Conservation (phyloP, 2,888 invertebrate genomes). For the Iselma pallidipennis region DNA sequence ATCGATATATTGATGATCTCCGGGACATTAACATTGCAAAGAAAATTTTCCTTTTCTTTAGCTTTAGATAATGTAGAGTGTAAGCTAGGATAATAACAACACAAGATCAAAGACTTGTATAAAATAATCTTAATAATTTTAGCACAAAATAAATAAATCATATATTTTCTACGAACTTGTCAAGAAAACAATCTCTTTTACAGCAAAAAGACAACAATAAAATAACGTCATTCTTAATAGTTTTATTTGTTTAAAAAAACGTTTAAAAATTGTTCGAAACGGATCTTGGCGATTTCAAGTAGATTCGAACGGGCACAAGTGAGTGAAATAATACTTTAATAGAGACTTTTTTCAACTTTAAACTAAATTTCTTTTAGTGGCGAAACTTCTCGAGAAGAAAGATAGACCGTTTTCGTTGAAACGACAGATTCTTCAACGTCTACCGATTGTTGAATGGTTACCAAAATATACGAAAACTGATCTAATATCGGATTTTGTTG, state of each 20-base stretch:
- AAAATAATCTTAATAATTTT: not conserved
- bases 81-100: too few relatives aligned
- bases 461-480: slow-evolving; percentile 68
- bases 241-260: slow-evolving; percentile 10
- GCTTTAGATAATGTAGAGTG: too few relatives aligned
- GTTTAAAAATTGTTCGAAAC: slow-evolving; percentile 10
- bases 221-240: slow-evolving; percentile 4
- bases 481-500: slow-evolving; percentile 80
- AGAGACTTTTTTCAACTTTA: not conserved
- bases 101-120: not conserved
- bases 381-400: slow-evolving; percentile 3
- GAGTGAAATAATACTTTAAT: slow-evolving; percentile 2
- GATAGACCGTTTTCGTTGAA: slow-evolving; percentile 3
- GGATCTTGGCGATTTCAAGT: not conserved
- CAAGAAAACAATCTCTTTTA: not conserved
- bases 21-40: not conserved
- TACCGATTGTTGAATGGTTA: slow-evolving; percentile 63
- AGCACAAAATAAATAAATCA: slow-evolving; percentile 9
- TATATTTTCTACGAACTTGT: slow-evolving; percentile 23
- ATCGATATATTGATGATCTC: too few relatives aligned
- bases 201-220: slow-evolving; percentile 13
- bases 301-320: not conserved
- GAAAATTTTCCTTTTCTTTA: not conserved
- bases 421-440: slow-evolving; percentile 32
- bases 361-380: not conserved